Evolutionary conservation across 2,113 vertebrate species (phyloP).

Genomic region (Microcebus griseorufus): DNA sequence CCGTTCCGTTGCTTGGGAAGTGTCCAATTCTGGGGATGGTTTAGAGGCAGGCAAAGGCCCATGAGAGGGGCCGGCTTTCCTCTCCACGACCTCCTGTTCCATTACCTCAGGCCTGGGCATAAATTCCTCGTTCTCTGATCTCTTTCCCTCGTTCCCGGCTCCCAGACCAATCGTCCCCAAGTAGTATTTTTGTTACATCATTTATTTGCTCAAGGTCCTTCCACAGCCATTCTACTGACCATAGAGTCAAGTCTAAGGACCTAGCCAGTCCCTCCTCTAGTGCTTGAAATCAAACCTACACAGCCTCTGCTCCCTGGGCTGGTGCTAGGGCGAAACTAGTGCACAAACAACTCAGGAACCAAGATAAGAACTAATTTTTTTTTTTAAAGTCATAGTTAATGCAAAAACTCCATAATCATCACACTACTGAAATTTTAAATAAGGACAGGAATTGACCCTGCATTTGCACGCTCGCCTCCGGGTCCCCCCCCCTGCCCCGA

Average conservation of each 20-base stretch:
- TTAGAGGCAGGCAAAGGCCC: not conserved
- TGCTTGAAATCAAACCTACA: accelerated
- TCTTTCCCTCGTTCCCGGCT: not conserved
- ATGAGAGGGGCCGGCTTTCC: not conserved
- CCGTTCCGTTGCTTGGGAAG: not conserved
- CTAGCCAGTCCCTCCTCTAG: not conserved
- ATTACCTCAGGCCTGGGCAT: not conserved
- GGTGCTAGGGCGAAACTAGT: not conserved
- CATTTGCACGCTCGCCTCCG: accelerated
- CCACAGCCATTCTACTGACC: not conserved
- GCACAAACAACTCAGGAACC: not conserved
- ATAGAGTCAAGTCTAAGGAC: not conserved
- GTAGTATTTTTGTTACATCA: not conserved
- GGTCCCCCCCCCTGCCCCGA: not conserved
- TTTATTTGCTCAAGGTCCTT: not conserved
- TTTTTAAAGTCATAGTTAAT: not conserved
- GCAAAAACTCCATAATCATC: not conserved
- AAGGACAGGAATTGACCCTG: not conserved
- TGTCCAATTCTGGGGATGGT: not conserved
- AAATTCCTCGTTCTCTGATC: accelerated
- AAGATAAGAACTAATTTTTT: not conserved
- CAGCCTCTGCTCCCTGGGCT: not conserved
- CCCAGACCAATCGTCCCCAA: not conserved
- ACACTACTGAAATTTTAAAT: not conserved
- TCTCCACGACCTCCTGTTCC: not conserved